Evolutionary conservation across 2,797 vertebrate genomes (phyloP), one percentile per base, ranked within the genome.

Genomic region (Myripristis murdjan): DNA sequence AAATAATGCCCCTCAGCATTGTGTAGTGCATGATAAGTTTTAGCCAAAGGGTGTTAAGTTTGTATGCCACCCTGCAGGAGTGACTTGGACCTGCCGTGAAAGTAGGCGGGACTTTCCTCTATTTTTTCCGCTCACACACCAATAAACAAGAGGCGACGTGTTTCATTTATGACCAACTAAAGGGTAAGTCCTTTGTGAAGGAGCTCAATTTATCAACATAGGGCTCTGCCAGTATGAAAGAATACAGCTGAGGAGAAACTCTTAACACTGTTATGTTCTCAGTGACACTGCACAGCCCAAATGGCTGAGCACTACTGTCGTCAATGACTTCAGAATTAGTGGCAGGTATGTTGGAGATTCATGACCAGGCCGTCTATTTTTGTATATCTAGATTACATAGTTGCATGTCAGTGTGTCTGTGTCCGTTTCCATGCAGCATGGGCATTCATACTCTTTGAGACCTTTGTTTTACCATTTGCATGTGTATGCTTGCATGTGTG

Each of bases 291-390:
- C 2, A 31, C 1, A 7, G 7, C 28, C 28, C 7, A 31, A 31
- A 7, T 35, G 33, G 6, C 33, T 35, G 7, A 35, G 33, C 33
- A 8, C 33, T 8, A 9, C 64, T 69, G 62, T 54, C 20, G 55
- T 41, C 18, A 49, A 37, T 64, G 63, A 82, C 73, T 49, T 1
- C 61, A 65, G 64, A 65, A 11, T 64, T 35, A 51, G 77, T 75
- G 39, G 22, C 86, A 90, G 90, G 89, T 89, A 85, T 80, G 84
- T 58, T 68, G 9, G 57, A 75, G 65, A 75, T 61, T 31, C 54
- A 22, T 64, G 54, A 70, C 11, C 46, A 41, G 39, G 73, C 31
- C n/a, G 14, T 72, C 69, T 85, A 44, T 73, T 82, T 82, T 52
- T 77, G 23, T 44, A 24, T 51, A 26, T 58, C 24, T 35, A 9